phyloP scores from a whole-genome alignment of 2,113 vertebrate genomes.

The Anarhynchus alexandrinus region DNA sequence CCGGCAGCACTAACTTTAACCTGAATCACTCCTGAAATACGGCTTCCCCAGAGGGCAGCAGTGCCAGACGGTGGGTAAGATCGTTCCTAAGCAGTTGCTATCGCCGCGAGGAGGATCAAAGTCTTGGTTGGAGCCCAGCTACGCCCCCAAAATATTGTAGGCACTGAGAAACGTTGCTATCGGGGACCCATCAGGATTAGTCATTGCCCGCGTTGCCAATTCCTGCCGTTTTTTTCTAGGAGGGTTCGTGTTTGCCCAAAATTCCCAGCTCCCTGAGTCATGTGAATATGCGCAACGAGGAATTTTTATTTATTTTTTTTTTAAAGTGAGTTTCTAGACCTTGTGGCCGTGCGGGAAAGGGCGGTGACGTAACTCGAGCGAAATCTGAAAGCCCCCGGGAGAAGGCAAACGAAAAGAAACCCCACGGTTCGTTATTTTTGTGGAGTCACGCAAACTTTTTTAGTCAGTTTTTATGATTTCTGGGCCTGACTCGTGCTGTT shows the following conservation, averaged over 20 bases:
- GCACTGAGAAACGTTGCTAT: neutral
- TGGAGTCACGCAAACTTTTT: neutral
- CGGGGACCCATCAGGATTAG: slow-evolving; percentile 29
- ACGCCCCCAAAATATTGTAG: neutral
- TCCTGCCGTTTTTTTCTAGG: neutral
- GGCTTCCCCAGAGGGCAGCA: neutral
- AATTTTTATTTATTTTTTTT: neutral
- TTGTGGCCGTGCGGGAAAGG: neutral
- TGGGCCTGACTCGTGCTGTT: neutral
- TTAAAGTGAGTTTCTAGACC: neutral
- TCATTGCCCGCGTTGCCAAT: neutral
- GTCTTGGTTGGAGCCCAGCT: neutral
- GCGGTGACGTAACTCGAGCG: neutral
- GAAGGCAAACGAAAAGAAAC: neutral
- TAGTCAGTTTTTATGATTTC: neutral
- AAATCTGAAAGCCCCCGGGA: neutral
- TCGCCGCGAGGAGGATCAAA: slow-evolving; percentile 19
- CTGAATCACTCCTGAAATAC: neutral
- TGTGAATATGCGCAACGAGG: neutral
- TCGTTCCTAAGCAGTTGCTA: neutral
- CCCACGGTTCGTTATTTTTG: neutral
- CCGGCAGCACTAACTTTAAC: slow-evolving; percentile 15
- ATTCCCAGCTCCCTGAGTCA: slow-evolving; percentile 24
- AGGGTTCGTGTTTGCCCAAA: neutral
- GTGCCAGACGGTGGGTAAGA: neutral